phyloP scores from a whole-genome alignment of 2,797 vertebrate species.

The Pelodytes ibericus region DNA sequence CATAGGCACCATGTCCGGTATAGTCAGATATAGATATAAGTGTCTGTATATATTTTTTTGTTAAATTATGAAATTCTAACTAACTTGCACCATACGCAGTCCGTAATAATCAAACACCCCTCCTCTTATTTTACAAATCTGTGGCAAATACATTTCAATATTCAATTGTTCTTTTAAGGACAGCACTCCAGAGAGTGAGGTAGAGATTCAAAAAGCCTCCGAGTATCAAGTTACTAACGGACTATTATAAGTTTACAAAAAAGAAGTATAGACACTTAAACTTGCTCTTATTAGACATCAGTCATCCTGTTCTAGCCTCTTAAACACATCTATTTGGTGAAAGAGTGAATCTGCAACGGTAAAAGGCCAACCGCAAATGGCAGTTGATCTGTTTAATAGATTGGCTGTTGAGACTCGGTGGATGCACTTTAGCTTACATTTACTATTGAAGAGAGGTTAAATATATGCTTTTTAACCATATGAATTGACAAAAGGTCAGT shows the following conservation, averaged over 20 bases:
- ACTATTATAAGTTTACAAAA: background rate
- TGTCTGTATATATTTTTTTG: too few relatives aligned
- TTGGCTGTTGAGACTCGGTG: constrained; percentile 20
- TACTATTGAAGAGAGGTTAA: too few relatives aligned
- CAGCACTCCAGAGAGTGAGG: background rate
- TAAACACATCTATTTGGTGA: constrained; percentile 3
- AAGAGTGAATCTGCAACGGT: constrained; percentile 1
- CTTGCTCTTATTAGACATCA: constrained; percentile 5
- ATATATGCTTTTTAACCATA: too few relatives aligned
- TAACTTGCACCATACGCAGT: too few relatives aligned
- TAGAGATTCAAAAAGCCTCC: background rate
- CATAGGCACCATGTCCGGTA: too few relatives aligned
- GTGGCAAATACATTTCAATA: background rate
- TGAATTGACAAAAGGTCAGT: too few relatives aligned
- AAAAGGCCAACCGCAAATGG: background rate
- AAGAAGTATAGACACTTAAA: background rate
- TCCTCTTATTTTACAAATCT: background rate
- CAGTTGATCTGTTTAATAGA: background rate
- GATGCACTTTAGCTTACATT: background rate
- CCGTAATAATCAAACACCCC: background rate
- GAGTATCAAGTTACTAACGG: background rate
- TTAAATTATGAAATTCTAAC: too few relatives aligned
- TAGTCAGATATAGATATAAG: too few relatives aligned
- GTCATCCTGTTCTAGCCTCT: background rate
- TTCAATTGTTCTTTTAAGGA: background rate